Conservation (phyloP, 2,888 invertebrate species). For the Eupelmus urozonus region DNA sequence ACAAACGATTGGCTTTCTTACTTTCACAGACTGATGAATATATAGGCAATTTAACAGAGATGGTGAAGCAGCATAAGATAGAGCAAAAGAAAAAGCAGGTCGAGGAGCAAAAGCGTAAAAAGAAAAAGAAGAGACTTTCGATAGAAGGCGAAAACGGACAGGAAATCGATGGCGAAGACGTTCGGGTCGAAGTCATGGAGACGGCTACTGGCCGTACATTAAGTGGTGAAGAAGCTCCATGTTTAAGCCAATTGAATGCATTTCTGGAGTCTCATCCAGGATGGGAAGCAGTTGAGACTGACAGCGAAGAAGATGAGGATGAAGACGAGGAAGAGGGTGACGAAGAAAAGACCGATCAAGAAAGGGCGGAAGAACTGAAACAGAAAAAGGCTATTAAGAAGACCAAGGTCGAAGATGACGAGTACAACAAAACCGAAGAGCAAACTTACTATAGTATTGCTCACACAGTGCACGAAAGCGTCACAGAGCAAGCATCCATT, state of each 20-base stretch:
- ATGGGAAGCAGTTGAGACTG: conserved; percentile 91
- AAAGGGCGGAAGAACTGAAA: conserved; percentile 79
- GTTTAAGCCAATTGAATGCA: conserved; percentile 89
- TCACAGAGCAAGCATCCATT: conserved; percentile 95
- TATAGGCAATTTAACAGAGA: conserved; percentile 96
- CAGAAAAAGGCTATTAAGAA: conserved; percentile 88
- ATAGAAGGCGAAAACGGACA: conserved; percentile 83
- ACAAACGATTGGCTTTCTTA: conserved; percentile 97
- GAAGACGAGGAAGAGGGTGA: conserved; percentile 80
- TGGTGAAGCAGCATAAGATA: conserved; percentile 97
- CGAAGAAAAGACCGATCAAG: conserved; percentile 75
- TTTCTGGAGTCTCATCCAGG: conserved; percentile 96
- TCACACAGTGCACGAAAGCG: conserved; percentile 96
- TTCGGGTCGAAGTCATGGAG: conserved; percentile 92
- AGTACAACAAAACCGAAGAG: conserved; percentile 95
- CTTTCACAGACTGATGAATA: conserved; percentile 99
- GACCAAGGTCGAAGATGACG: conserved; percentile 96
- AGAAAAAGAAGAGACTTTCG: conserved; percentile 82
- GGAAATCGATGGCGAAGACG: conserved; percentile 87
- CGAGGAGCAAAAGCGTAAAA: conserved; percentile 90
- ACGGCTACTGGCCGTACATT: conserved; percentile 87
- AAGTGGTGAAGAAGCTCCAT: conserved; percentile 91
- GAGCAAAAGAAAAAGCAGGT: conserved; percentile 94
- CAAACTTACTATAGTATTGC: conserved; percentile 99
- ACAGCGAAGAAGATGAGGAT: conserved; percentile 82